Conservation (phyloP, 2,888 invertebrate genomes). For the Aspidiotus rigidus region DNA sequence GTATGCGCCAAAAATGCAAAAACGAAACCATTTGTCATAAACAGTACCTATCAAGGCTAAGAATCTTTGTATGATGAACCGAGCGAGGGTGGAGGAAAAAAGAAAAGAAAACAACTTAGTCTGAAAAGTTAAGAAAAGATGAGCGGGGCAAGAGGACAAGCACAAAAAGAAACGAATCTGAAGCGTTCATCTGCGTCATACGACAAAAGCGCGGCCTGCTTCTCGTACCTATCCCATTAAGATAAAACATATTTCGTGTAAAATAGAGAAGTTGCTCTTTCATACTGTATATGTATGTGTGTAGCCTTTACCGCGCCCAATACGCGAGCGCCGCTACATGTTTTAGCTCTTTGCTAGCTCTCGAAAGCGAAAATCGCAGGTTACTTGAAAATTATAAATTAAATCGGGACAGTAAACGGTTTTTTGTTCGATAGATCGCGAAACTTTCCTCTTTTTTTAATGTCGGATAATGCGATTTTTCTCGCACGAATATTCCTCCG, state of each 20-base stretch:
- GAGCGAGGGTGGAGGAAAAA: background rate
- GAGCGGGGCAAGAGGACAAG: background rate
- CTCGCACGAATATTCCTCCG: background rate
- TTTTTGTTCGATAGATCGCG: constrained; percentile 8
- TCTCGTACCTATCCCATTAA: constrained; percentile 32
- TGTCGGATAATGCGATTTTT: background rate
- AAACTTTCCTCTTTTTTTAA: background rate
- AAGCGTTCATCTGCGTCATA: constrained; percentile 7
- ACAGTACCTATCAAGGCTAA: constrained; percentile 25
- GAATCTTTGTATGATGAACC: constrained; percentile 27
- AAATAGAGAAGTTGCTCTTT: constrained; percentile 32
- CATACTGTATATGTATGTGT: background rate
- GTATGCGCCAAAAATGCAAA: background rate
- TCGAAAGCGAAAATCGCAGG: constrained; percentile 17
- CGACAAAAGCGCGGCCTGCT: constrained; percentile 8
- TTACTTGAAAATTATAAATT: constrained; percentile 29
- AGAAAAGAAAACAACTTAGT: no score
- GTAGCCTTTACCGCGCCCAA: constrained; percentile 21
- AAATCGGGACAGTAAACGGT: constrained; percentile 25
- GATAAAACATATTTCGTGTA: constrained; percentile 34
- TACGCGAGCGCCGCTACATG: constrained; percentile 29
- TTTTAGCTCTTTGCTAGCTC: constrained; percentile 31
- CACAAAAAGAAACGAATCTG: background rate
- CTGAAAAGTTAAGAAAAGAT: background rate
- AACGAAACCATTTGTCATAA: constrained; percentile 32